These are phyloP conservation scores for Diogma glabrata DNA, from an alignment of 2,888 invertebrate species.

Conservation along the genomic window DNA sequence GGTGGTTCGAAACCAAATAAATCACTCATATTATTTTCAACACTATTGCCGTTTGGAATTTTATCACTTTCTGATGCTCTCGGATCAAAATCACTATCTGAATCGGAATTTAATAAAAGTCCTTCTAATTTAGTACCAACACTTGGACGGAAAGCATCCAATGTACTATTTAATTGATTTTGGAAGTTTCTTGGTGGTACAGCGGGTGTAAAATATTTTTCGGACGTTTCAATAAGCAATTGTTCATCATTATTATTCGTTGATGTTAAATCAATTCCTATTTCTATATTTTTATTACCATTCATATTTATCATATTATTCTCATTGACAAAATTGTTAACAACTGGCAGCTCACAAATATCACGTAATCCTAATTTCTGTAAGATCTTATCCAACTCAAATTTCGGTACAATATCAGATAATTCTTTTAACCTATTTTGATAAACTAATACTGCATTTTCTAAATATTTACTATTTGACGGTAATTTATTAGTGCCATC, in stretches of 20 bases:
- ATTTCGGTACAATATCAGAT: constrained; percentile 33
- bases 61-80: constrained; percentile 61
- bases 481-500: constrained; percentile 62
- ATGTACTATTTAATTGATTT: constrained; percentile 41
- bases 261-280: constrained; percentile 26
- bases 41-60: constrained; percentile 20
- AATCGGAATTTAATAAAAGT: constrained; percentile 60
- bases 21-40: constrained; percentile 29
- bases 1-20: constrained; percentile 36
- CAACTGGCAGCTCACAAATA: constrained; percentile 38
- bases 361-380: constrained; percentile 44
- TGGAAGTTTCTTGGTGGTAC: constrained; percentile 34
- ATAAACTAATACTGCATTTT: constrained; percentile 73
- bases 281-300: constrained; percentile 33
- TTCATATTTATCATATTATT: constrained; percentile 25
- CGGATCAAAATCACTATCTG: constrained; percentile 82
- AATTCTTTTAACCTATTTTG: constrained; percentile 68
- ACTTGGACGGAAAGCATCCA: constrained; percentile 47
- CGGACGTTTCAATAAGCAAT: constrained; percentile 33
- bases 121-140: constrained; percentile 71
- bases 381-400: constrained; percentile 37
- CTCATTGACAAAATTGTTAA: constrained; percentile 15
- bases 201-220: constrained; percentile 31
- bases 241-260: constrained; percentile 27
- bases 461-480: constrained; percentile 76